A percentile compares a stretch with the other conserved stretches of the same genome.
These are phyloP conservation scores for Lophura nycthemera DNA, from an alignment of 2,113 vertebrate species.

Conservation along the genomic window DNA sequence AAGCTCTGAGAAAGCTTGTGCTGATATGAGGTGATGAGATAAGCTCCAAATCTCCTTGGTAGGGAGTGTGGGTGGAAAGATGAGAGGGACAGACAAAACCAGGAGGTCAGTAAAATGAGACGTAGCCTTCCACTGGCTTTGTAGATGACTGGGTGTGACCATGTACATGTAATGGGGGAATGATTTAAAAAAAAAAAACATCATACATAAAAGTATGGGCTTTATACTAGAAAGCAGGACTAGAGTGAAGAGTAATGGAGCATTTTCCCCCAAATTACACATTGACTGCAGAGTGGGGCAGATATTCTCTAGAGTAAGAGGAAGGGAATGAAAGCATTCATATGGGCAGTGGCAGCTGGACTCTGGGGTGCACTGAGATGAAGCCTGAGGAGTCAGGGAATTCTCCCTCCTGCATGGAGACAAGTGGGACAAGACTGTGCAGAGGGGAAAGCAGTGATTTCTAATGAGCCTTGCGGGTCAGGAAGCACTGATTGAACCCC, in stretches of 20 bases:
- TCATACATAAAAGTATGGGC: rapidly evolving
- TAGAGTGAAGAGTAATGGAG: not conserved
- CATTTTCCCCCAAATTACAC: not conserved
- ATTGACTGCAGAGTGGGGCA: not conserved
- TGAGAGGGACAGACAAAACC: not conserved
- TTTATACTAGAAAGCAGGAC: not conserved
- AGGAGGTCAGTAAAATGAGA: not conserved
- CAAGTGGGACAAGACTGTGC: not conserved
- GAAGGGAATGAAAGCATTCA: not conserved
- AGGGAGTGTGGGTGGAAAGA: not conserved
- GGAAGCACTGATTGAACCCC: not conserved
- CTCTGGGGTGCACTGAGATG: too few relatives aligned
- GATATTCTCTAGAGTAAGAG: not conserved
- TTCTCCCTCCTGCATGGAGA: not conserved
- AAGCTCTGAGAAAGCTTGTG: not conserved
- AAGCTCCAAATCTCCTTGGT: not conserved
- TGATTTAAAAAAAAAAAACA: not conserved
- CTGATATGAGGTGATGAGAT: not conserved
- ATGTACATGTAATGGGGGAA: rapidly evolving
- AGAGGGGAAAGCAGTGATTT: not conserved
- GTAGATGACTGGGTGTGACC: not conserved
- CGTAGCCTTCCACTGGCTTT: too few relatives aligned
- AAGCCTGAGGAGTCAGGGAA: not conserved
- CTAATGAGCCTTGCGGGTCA: not conserved
- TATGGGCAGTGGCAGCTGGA: not conserved